These are phyloP conservation scores for Anableps anableps DNA, from an alignment of 2,797 vertebrate species.

Conservation along the genomic window DNA sequence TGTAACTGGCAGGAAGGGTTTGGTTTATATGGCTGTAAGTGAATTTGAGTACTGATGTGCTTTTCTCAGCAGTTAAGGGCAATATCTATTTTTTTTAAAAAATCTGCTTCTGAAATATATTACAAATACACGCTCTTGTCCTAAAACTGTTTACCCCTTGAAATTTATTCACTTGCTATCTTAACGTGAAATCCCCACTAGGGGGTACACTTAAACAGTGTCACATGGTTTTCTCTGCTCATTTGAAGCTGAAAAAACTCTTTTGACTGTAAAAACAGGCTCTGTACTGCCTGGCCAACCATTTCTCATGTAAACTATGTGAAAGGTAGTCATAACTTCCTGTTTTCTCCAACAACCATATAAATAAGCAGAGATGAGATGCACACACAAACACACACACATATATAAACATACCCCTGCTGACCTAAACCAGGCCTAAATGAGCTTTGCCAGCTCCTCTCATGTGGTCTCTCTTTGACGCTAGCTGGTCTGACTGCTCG, in stretches of 20 bases:
- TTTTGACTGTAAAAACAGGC: constrained; percentile 41
- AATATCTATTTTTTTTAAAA: background rate
- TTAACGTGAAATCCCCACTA: constrained; percentile 38
- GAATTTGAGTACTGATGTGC: background rate
- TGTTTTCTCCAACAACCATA: constrained; percentile 78
- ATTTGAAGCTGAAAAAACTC: background rate
- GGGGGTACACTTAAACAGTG: constrained; percentile 39
- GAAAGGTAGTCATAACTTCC: constrained; percentile 79
- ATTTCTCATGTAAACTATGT: constrained; percentile 73
- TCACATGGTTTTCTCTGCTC: constrained; percentile 33
- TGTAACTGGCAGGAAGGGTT: background rate
- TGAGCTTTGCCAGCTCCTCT: constrained; percentile 70
- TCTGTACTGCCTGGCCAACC: constrained; percentile 43
- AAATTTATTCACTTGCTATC: background rate
- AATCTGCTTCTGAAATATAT: background rate
- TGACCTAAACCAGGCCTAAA: constrained; percentile 73
- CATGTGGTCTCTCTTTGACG: constrained; percentile 78
- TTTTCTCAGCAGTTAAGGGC: background rate
- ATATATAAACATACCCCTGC: constrained; percentile 59
- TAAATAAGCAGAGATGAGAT: constrained; percentile 62
- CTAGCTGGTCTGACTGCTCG: constrained; percentile 64
- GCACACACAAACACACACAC: constrained; percentile 38
- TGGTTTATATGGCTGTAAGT: background rate
- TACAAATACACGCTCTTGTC: background rate
- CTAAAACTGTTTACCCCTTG: background rate